These are phyloP conservation scores for Pandemis heparana DNA, from an alignment of 2,888 invertebrate species.

Conservation along the genomic window DNA sequence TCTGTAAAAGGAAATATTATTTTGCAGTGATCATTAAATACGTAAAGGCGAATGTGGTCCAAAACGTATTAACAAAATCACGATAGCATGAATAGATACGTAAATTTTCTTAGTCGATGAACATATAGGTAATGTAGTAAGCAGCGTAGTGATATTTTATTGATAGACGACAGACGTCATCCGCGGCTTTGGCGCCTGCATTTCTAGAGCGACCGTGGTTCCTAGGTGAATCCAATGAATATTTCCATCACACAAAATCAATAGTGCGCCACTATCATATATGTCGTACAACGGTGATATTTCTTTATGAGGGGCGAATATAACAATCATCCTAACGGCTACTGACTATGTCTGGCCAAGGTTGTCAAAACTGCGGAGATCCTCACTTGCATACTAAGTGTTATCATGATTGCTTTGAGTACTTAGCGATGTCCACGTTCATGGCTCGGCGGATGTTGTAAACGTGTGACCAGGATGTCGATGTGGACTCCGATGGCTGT, in stretches of 20 bases:
- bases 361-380: slow-evolving; percentile 59
- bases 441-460: slow-evolving; percentile 75
- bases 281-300: slow-evolving; percentile 64
- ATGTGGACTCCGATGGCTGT: slow-evolving; percentile 62
- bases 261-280: slow-evolving; percentile 33
- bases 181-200: slow-evolving; percentile 26
- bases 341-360: slow-evolving; percentile 65
- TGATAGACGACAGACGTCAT: slow-evolving; percentile 9
- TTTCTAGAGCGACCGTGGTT: slow-evolving; percentile 39
- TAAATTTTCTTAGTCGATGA: too few relatives aligned
- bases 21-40: background rate
- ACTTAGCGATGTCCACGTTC: slow-evolving; percentile 65
- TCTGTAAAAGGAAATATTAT: too few relatives aligned
- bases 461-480: slow-evolving; percentile 75
- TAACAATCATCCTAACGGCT: slow-evolving; percentile 75
- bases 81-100: too few relatives aligned
- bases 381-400: slow-evolving; percentile 65
- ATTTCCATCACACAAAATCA: slow-evolving; percentile 50
- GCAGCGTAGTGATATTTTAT: background rate
- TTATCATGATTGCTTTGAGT: slow-evolving; percentile 60
- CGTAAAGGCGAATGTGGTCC: too few relatives aligned
- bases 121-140: too few relatives aligned
- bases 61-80: too few relatives aligned
- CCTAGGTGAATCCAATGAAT: slow-evolving; percentile 43
- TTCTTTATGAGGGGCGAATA: slow-evolving; percentile 55